Conservation (phyloP, 2,797 vertebrate species). For the Amblyraja radiata region DNA sequence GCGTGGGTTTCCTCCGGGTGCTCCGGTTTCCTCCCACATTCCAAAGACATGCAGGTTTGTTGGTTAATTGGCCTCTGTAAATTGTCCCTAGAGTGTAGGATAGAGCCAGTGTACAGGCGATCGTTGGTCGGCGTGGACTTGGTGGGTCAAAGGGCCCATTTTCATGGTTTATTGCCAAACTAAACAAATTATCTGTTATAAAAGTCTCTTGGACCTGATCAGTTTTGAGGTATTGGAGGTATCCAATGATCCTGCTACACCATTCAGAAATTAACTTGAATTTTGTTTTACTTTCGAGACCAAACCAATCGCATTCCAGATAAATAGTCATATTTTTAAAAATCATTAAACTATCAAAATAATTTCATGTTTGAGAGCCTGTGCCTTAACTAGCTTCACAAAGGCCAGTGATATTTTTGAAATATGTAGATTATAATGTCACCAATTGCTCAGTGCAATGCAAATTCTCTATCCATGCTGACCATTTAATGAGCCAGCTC, state of each 20-base stretch:
- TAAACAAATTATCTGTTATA: neutral
- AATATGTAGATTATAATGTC: constrained; percentile 18
- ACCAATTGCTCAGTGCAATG: neutral
- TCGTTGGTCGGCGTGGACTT: no score
- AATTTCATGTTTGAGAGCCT: constrained; percentile 53
- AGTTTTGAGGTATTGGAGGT: neutral
- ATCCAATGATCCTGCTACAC: neutral
- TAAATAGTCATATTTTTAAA: constrained; percentile 42
- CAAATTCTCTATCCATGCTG: neutral
- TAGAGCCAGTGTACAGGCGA: no score
- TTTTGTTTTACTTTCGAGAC: neutral
- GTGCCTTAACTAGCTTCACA: neutral
- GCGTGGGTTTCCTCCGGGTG: no score
- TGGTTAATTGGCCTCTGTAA: no score
- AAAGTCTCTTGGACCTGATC: neutral
- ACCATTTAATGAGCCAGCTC: neutral
- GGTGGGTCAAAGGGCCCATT: no score
- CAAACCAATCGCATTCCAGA: constrained; percentile 33
- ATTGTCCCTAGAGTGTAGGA: no score
- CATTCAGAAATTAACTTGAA: neutral
- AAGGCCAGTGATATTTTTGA: neutral
- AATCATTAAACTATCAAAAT: constrained; percentile 45
- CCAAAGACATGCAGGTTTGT: no score
- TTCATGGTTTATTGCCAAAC: no score
- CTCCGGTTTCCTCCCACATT: no score